Conservation (phyloP, 2,888 invertebrate species). For the Parochlus steinenii region DNA sequence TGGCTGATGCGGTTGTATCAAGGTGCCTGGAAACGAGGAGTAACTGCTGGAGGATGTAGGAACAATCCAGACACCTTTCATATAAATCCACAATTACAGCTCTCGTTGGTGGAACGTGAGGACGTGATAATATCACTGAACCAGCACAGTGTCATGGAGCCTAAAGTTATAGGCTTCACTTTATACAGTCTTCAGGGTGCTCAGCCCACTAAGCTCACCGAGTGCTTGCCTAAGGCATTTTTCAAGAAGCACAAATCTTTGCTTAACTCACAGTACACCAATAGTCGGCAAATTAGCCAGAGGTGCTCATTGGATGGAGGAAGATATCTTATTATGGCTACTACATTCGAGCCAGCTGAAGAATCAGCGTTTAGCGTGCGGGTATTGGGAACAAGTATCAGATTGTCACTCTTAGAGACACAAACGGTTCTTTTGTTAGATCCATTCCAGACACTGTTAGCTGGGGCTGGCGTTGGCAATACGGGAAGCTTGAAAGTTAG, state of each 20-base stretch:
- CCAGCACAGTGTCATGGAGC: slow-evolving; percentile 82
- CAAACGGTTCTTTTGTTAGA: slow-evolving; percentile 29
- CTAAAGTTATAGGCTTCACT: slow-evolving; percentile 84
- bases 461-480: slow-evolving; percentile 40
- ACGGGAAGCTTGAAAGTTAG: slow-evolving; percentile 64
- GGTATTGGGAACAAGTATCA: slow-evolving; percentile 59
- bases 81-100: slow-evolving; percentile 78
- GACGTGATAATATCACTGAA: slow-evolving; percentile 72
- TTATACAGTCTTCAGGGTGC: slow-evolving; percentile 43
- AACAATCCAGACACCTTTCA: slow-evolving; percentile 84
- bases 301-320: slow-evolving; percentile 66
- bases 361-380: slow-evolving; percentile 78
- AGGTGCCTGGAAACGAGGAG: slow-evolving; percentile 73
- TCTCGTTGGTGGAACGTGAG: slow-evolving; percentile 61
- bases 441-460: slow-evolving; percentile 23
- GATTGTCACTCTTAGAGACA: slow-evolving; percentile 54
- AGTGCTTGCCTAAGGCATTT: slow-evolving; percentile 61
- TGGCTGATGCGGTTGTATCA: slow-evolving; percentile 83
- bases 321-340: slow-evolving; percentile 71
- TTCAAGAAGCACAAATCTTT: slow-evolving; percentile 76
- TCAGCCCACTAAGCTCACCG: slow-evolving; percentile 48
- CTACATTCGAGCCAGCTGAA: slow-evolving; percentile 80
- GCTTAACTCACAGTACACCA: slow-evolving; percentile 81
- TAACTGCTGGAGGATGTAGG: slow-evolving; percentile 77
- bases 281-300: slow-evolving; percentile 73